Conservation (phyloP, 37 sponge, comb jelly and placozoan genomes). For the Cliona cf. orientalis region DNA sequence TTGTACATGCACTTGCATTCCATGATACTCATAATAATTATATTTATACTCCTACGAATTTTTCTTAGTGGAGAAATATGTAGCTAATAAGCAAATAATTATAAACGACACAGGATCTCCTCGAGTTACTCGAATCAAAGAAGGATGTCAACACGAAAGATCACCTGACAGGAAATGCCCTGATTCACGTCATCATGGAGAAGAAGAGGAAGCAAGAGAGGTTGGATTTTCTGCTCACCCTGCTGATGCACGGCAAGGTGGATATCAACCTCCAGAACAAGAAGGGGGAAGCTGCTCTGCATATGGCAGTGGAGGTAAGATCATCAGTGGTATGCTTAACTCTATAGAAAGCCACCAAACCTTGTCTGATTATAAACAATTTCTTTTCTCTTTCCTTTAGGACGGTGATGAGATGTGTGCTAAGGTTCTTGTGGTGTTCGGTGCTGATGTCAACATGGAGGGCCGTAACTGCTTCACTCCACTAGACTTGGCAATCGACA, state of each 20-base stretch:
- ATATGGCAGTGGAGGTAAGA: constrained; percentile 48
- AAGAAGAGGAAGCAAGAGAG: constrained; percentile 32
- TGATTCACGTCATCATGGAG: constrained; percentile 44
- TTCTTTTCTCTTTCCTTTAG: neutral
- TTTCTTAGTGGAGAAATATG: no score
- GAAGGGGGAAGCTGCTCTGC: constrained; percentile 28
- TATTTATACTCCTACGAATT: no score
- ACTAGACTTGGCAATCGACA: constrained; percentile 35
- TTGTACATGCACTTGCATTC: no score
- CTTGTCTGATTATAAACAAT: neutral
- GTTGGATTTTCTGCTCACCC: constrained; percentile 9
- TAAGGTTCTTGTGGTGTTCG: constrained; percentile 24
- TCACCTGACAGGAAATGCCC: constrained; percentile 31
- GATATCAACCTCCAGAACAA: constrained; percentile 31
- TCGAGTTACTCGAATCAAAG: neutral
- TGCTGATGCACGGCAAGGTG: constrained; percentile 34
- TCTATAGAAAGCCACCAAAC: no score
- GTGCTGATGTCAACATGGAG: constrained; percentile 29
- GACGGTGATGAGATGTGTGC: constrained; percentile 17
- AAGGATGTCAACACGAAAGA: constrained; percentile 25
- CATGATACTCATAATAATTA: no score
- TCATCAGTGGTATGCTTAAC: no score
- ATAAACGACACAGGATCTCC: neutral
- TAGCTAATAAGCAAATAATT: no score
- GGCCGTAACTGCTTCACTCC: constrained; percentile 41